Evolutionary conservation across 1,140 invertebrate species (phyloP).

Genomic region (Drosophila teissieri): DNA sequence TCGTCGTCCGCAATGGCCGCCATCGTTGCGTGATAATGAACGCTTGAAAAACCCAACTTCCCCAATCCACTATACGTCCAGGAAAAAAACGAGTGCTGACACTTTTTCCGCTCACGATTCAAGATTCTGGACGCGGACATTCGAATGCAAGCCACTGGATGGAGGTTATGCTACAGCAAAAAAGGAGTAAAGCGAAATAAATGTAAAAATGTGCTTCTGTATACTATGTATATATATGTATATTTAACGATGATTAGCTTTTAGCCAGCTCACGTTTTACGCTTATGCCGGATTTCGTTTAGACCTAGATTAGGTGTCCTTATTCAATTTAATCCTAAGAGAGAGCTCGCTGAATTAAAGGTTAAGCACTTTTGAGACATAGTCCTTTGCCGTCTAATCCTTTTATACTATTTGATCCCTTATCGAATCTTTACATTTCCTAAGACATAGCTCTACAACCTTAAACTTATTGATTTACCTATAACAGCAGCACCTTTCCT

Average conservation of each 20-base stretch:
- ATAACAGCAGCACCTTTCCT: neutral
- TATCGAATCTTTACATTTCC: neutral
- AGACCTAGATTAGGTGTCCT: conserved; percentile 25
- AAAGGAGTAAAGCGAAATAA: conserved; percentile 24
- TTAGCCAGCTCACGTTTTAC: conserved; percentile 43
- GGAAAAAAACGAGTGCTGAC: conserved; percentile 47
- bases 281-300: conserved; percentile 31
- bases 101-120: conserved; percentile 47
- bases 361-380: neutral
- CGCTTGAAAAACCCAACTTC: conserved; percentile 34
- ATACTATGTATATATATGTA: conserved; percentile 53
- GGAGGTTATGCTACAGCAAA: neutral
- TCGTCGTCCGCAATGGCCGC: conserved; percentile 62
- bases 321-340: conserved; percentile 17
- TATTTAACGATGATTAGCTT: conserved; percentile 49
- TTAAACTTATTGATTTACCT: neutral
- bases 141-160: conserved; percentile 16
- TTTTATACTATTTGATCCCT: neutral
- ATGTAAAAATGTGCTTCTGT: conserved; percentile 41
- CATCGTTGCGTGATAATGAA: conserved; percentile 76
- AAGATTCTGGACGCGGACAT: conserved; percentile 36
- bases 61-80: conserved; percentile 3
- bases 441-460: neutral
- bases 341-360: conserved; percentile 14
- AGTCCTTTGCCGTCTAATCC: neutral